Base-by-base conservation (phyloP, 2,113 vertebrate species). In the Catharus bicknelli region DNA sequence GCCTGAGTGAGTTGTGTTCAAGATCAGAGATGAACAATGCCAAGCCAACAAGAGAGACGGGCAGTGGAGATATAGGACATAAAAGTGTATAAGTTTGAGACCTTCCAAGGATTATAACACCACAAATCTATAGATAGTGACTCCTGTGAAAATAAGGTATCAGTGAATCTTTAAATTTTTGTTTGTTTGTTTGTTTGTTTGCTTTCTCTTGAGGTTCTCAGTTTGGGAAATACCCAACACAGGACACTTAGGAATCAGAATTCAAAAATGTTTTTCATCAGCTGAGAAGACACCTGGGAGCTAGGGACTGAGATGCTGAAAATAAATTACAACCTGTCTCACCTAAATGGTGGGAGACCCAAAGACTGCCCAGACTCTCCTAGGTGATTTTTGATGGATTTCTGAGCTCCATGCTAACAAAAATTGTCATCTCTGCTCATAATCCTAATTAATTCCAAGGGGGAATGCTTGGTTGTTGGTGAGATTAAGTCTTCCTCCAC, bases 381-480 rank as follows among this genome's bases (percentile, higher is more conserved):
- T 17, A 26, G 16, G 5, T 55, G 21, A 62, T 8, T 82, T 88
- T 13, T 50, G 29, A 20, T 6, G 3, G n/a, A 61, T 16, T 83
- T 76, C 48, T 59, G 50, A 64, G 12, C 13, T 53, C 32, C 6
- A 1, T n/a, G 27, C 12, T 73, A 68, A 43, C 12, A 72, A 2
- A 16, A 59, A 30, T 43, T 55, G 2, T 50, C 25, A 81, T 4
- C 5, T 26, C 16, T 79, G 7, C 4, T 70, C 34, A 16, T 30
- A 63, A 70, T 82, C 23, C 9, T 58, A 23, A 51, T 70, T 57
- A 59, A 72, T 59, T 72, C 8, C 23, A 63, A 75, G 9, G 9
- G 9, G 7, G 3, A 51, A 43, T 55, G 2, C 14, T 63, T 67
- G 4, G 14, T 34, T 87, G 16, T 51, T 66, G 25, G 4, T 0